These are phyloP conservation scores for Malthinus flaveolus DNA, from an alignment of 2,888 invertebrate species.

Conservation along the genomic window DNA sequence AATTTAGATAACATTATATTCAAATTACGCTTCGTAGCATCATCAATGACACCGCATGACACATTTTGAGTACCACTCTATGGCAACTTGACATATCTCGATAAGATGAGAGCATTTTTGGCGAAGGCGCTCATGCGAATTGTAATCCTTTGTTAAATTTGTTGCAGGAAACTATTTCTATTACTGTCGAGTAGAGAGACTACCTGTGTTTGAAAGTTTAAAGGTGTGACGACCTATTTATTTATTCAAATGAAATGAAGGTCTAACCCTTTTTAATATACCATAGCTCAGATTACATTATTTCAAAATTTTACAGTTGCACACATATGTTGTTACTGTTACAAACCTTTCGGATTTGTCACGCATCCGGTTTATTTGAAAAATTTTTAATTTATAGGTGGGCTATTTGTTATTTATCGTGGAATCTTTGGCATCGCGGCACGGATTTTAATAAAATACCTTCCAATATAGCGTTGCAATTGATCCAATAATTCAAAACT, in stretches of 20 bases:
- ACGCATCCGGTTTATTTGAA: constrained; percentile 16
- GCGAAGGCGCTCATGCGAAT: constrained; percentile 27
- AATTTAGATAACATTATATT: constrained; percentile 46
- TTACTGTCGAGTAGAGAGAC: constrained; percentile 24
- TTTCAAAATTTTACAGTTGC: constrained; percentile 29
- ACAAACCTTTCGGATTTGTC: constrained; percentile 14
- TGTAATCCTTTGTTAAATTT: constrained; percentile 24
- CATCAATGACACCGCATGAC: constrained; percentile 45
- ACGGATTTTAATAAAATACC: too few species aligned
- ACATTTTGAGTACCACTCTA: constrained; percentile 46
- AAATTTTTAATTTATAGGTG: too few species aligned
- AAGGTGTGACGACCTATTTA: constrained; percentile 41
- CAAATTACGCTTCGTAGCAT: constrained; percentile 39
- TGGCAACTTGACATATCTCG: constrained; percentile 51
- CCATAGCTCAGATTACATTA: constrained; percentile 30
- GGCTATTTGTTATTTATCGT: too few species aligned
- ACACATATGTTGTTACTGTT: constrained; percentile 26
- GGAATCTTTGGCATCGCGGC: too few species aligned
- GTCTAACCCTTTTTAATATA: constrained; percentile 35
- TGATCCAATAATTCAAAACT: too few species aligned
- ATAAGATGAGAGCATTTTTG: constrained; percentile 43
- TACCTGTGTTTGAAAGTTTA: constrained; percentile 35
- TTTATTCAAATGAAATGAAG: constrained; percentile 40
- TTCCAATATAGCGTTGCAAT: too few species aligned
- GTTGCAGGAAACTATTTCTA: constrained; percentile 11